Evolutionary conservation across 2,113 vertebrate species (phyloP).

Genomic region (Lampris incognitus): DNA sequence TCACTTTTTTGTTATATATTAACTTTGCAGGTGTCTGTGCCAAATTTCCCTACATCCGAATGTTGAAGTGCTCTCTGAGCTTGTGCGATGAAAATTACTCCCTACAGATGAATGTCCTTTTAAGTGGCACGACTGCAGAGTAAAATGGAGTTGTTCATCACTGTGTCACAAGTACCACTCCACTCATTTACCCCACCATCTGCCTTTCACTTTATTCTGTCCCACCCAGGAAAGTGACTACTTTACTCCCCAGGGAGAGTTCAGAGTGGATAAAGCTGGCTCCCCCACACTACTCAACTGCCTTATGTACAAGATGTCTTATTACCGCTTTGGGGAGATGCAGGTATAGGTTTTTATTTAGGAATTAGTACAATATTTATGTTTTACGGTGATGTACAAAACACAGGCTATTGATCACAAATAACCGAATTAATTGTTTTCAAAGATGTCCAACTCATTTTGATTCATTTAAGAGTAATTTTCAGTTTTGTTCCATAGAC

Average conservation of each 20-base stretch:
- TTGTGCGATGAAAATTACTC: not conserved
- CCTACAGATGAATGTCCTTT: not conserved
- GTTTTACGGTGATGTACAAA: too few relatives aligned
- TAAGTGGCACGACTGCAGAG: not conserved
- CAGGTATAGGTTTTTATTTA: conserved; percentile 83
- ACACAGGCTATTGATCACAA: too few relatives aligned
- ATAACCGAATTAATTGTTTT: not conserved
- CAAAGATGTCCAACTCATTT: not conserved
- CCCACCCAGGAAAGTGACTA: conserved; percentile 93
- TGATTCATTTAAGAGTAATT: not conserved
- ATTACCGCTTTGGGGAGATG: conserved; percentile 99
- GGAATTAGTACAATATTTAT: not conserved
- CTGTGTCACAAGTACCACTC: not conserved
- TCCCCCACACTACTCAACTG: conserved; percentile 96
- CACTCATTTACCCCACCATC: not conserved
- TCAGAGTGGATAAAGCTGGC: conserved; percentile 95
- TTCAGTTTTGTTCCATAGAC: not conserved
- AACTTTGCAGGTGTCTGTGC: not conserved
- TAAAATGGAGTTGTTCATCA: not conserved
- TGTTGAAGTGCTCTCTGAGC: not conserved
- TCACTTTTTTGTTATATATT: not conserved
- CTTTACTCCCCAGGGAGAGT: conserved; percentile 97
- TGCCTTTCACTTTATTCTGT: not conserved
- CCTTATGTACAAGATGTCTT: conserved; percentile 99
- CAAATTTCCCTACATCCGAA: not conserved